Evolutionary conservation across 2,888 invertebrate species (phyloP).

Genomic region (Mongoloraphidia duomilia): DNA sequence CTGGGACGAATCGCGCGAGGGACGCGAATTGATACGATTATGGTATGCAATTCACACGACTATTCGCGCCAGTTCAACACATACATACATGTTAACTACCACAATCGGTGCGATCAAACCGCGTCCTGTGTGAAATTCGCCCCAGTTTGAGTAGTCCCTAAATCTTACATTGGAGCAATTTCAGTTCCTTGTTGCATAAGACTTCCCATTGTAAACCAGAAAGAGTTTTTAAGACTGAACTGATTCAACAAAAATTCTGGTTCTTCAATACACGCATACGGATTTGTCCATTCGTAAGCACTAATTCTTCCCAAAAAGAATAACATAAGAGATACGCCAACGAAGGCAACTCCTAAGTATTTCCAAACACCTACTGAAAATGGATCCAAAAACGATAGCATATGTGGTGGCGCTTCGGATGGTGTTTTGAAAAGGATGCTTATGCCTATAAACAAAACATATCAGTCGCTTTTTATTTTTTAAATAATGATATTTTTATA

Average conservation of each 20-base stretch:
- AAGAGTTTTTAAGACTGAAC: slow-evolving; percentile 65
- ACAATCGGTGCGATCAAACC: too few species aligned
- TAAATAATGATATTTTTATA: too few species aligned
- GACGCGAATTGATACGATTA: too few species aligned
- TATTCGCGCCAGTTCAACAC: too few species aligned
- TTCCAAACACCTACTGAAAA: slow-evolving; percentile 77
- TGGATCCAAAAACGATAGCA: slow-evolving; percentile 87
- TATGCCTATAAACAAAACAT: slow-evolving; percentile 44
- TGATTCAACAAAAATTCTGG: slow-evolving; percentile 73
- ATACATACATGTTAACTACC: too few species aligned
- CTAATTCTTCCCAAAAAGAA: slow-evolving; percentile 68
- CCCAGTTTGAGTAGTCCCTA: too few species aligned
- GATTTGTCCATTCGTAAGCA: slow-evolving; percentile 81
- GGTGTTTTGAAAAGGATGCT: slow-evolving; percentile 83
- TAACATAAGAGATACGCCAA: slow-evolving; percentile 63
- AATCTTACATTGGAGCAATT: slow-evolving; percentile 65
- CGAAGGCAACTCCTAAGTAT: slow-evolving; percentile 66
- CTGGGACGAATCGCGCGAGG: too few species aligned
- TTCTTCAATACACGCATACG: slow-evolving; percentile 72
- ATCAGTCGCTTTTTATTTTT: too few species aligned
- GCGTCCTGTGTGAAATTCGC: too few species aligned
- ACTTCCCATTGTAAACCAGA: slow-evolving; percentile 81
- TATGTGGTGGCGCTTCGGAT: slow-evolving; percentile 65
- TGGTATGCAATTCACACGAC: too few species aligned
- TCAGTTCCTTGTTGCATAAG: slow-evolving; percentile 80